Evolutionary conservation across 2,113 vertebrate species (phyloP).

Genomic region (Cyprichromis sp.): DNA sequence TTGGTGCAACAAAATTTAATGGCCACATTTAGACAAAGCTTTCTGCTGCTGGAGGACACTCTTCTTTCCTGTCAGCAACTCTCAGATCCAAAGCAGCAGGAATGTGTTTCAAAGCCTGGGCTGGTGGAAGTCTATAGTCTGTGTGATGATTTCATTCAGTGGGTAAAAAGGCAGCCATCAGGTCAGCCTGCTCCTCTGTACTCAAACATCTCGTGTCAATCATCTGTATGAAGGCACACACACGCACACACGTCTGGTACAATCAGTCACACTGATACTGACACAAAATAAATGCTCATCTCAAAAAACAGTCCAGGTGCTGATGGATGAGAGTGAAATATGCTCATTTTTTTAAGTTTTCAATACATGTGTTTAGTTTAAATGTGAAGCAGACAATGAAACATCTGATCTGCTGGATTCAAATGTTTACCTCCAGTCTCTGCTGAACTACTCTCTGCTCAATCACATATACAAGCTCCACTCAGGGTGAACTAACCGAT

Average conservation of each 20-base stretch:
- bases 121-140: background rate
- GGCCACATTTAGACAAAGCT: background rate
- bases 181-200: background rate
- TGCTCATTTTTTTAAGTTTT: background rate
- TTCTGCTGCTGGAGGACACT: background rate
- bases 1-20: fast-evolving
- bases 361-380: fast-evolving
- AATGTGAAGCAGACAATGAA: background rate
- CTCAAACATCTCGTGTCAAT: fast-evolving
- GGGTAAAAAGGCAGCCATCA: background rate
- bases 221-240: fast-evolving
- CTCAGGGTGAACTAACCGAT: background rate
- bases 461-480: background rate
- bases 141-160: background rate
- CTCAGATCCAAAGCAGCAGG: background rate
- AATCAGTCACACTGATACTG: background rate
- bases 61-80: background rate
- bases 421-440: background rate
- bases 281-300: background rate
- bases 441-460: background rate
- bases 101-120: background rate
- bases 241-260: background rate
- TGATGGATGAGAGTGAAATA: fast-evolving
- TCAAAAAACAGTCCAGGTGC: background rate
- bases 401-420: background rate